phyloP scores from a whole-genome alignment of 1,140 invertebrate genomes.

The Lethocerus indicus region DNA sequence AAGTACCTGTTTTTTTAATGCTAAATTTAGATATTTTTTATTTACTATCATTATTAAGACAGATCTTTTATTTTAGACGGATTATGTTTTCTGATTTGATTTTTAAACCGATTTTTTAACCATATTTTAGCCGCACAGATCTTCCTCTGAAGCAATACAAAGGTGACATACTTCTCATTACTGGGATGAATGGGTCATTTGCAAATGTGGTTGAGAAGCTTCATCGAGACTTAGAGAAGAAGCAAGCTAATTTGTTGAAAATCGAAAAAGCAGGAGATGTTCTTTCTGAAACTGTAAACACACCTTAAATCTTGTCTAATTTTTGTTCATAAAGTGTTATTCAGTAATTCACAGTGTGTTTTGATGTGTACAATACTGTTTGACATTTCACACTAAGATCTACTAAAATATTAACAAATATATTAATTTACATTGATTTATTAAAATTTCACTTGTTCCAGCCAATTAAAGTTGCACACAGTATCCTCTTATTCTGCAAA shows the following conservation, averaged over 20 bases:
- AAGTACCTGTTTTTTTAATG: slow-evolving; percentile 22
- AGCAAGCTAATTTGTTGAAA: slow-evolving; percentile 64
- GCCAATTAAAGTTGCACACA: slow-evolving; percentile 66
- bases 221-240: slow-evolving; percentile 58
- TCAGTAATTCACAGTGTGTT: not conserved
- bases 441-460: slow-evolving; percentile 23
- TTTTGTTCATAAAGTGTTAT: not conserved
- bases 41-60: not conserved
- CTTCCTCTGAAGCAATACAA: slow-evolving; percentile 48
- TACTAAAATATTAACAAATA: not conserved
- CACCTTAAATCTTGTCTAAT: not conserved
- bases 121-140: slow-evolving; percentile 41
- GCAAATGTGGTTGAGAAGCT: slow-evolving; percentile 56
- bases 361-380: not conserved
- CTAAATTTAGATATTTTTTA: not conserved
- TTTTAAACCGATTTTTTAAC: not conserved
- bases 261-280: slow-evolving; percentile 66
- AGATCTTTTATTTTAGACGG: not conserved
- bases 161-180: slow-evolving; percentile 62
- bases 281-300: slow-evolving; percentile 57
- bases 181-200: slow-evolving; percentile 65
- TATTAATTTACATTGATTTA: too few species aligned
- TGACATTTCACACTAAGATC: not conserved
- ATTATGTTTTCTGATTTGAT: not conserved
- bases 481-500: slow-evolving; percentile 64